phyloP scores from a whole-genome alignment of 2,888 invertebrate genomes.

The Xanthia togata region DNA sequence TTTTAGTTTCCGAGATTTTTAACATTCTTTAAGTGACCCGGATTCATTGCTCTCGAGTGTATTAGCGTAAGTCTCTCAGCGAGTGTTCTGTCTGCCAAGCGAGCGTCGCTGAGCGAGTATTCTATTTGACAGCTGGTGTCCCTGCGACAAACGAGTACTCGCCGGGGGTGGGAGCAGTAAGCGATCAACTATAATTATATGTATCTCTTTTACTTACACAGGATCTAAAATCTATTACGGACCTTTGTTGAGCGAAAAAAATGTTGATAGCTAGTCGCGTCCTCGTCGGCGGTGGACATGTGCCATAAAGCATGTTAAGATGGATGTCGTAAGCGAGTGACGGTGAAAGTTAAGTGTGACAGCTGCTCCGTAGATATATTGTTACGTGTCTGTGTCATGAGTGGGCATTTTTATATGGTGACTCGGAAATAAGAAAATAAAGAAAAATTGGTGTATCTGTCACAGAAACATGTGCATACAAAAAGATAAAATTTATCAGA shows the following conservation, averaged over 20 bases:
- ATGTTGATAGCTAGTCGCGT: not conserved
- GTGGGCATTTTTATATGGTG: slow-evolving; percentile 5
- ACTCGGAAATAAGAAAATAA: not conserved
- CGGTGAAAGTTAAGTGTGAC: slow-evolving; percentile 3
- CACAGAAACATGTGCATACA: no score
- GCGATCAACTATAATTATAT: not conserved
- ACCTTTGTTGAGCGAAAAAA: not conserved
- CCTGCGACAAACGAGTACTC: not conserved
- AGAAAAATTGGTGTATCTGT: no score
- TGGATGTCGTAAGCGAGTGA: slow-evolving; percentile 6
- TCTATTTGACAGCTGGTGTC: not conserved
- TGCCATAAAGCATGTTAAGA: slow-evolving; percentile 21
- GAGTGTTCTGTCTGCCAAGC: no score
- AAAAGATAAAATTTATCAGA: no score
- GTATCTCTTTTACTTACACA: no score
- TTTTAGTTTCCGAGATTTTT: no score
- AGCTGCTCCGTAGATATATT: slow-evolving; percentile 31
- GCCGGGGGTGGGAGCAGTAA: not conserved
- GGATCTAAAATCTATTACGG: not conserved
- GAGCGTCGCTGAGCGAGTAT: no score
- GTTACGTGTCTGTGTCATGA: slow-evolving; percentile 6
- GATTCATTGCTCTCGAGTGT: no score
- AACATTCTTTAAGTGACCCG: no score
- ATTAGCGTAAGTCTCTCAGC: no score
- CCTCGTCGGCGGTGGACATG: not conserved